Base-by-base conservation (phyloP, 2,113 vertebrate genomes). In the Natator depressus region DNA sequence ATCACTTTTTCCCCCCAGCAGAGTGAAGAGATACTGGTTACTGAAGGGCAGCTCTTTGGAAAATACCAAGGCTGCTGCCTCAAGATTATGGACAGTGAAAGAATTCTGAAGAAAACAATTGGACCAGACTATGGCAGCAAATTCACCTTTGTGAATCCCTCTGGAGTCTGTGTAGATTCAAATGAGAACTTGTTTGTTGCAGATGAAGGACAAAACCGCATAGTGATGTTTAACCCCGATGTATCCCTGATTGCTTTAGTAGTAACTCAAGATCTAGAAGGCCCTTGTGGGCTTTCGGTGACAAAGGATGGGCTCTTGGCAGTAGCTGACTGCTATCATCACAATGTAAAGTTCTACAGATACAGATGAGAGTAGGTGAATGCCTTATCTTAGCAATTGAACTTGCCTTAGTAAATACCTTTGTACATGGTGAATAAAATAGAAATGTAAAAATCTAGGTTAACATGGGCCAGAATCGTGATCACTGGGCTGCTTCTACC, bases 191-290 rank as follows among this genome's bases (percentile, higher is more conserved):
- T 89, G 3, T 90, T 97, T 0, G 1, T 82, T 25, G 53, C 59
- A 19, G 91, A 91, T 1, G 89, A 62, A 55, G 31, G 38, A 1
- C 72, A 95, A 59, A 97, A 90, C 82, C 94, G 78, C 27, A 83
- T 84, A 72, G 85, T 76, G 69, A 2, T 96, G 50, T 92, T 97
- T 91, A 97, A 94, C 88, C 83, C 91, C n/a, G 89, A 97, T 82
- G 54, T 78, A 55, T 38, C 90, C 5, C 90, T 95, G 5, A 35
- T 84, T 87, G 69, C 90, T 87, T 79, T 6, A 0, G 83, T 92
- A 20, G 75, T 94, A n/a, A 82, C 62, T 20, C 65, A 94, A 54
- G 93, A 96, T 35, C 35, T 82, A 80, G 86, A 91, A 59, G 84
- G 85, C 19, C 96, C 81, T 14, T 78, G 55, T 13, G 78, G 91